Conservation (phyloP, 92 coral and sea anemone species). For the Epizoanthus rinbou region DNA sequence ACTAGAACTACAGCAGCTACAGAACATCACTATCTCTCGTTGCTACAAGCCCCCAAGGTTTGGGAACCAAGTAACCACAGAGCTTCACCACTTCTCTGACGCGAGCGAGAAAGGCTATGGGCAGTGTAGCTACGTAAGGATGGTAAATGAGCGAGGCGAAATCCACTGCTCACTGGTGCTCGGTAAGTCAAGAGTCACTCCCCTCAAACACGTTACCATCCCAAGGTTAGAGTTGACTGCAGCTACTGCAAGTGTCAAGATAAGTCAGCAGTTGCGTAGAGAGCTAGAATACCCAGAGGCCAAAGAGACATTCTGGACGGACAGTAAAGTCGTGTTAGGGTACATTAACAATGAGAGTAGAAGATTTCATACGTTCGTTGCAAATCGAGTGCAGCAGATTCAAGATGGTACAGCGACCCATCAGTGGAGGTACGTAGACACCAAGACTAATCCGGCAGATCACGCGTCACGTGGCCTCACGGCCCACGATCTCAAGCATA, state of each 20-base stretch:
- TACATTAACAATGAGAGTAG: constrained; percentile 27
- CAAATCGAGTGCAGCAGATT: constrained; percentile 43
- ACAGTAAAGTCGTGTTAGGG: constrained; percentile 42
- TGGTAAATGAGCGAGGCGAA: background rate
- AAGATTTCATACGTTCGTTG: constrained; percentile 48
- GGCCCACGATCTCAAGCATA: constrained; percentile 17
- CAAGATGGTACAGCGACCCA: constrained; percentile 4
- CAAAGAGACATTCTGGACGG: constrained; percentile 38
- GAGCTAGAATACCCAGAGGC: background rate
- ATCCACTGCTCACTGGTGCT: constrained; percentile 3
- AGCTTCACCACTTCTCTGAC: constrained; percentile 42
- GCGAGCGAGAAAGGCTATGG: constrained; percentile 45
- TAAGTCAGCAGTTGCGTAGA: background rate
- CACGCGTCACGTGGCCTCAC: constrained; percentile 36
- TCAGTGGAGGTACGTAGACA: constrained; percentile 43
- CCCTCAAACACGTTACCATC: constrained; percentile 6
- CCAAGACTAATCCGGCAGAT: constrained; percentile 38
- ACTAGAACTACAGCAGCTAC: background rate
- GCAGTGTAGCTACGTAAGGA: constrained; percentile 19
- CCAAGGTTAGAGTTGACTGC: constrained; percentile 15
- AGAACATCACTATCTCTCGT: background rate
- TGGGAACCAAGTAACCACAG: background rate
- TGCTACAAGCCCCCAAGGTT: constrained; percentile 3
- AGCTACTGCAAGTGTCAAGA: background rate
- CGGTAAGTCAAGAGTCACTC: constrained; percentile 47